These are phyloP conservation scores for Pollenia angustigena DNA, from an alignment of 2,888 invertebrate species.

Conservation along the genomic window DNA sequence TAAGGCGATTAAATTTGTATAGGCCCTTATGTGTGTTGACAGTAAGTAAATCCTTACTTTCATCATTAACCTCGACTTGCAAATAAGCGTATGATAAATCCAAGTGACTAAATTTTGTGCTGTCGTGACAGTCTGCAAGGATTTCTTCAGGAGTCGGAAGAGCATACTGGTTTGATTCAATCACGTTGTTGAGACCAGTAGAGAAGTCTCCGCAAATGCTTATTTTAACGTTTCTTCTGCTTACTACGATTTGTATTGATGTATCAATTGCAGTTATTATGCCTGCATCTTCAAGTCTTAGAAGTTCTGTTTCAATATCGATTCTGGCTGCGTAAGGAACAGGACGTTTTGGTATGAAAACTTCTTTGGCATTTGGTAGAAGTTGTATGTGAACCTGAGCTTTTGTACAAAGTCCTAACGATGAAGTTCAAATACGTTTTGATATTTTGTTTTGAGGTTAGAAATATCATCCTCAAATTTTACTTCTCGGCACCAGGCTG, in stretches of 20 bases:
- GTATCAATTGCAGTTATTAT: conserved; percentile 62
- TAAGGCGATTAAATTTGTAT: conserved; percentile 64
- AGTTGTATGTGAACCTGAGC: conserved; percentile 33
- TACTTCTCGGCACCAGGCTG: conserved; percentile 33
- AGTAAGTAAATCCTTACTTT: conserved; percentile 56
- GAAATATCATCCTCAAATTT: conserved; percentile 24
- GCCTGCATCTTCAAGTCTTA: too few relatives aligned
- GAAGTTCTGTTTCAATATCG: conserved; percentile 56
- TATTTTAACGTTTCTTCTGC: conserved; percentile 64
- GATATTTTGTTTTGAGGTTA: not conserved
- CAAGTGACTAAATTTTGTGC: conserved; percentile 41
- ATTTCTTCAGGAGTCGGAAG: conserved; percentile 32
- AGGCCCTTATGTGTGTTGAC: conserved; percentile 70
- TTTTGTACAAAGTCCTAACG: conserved; percentile 22
- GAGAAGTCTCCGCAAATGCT: conserved; percentile 75
- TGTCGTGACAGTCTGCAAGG: conserved; percentile 13
- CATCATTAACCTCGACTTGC: conserved; percentile 66
- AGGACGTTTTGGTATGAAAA: conserved; percentile 68
- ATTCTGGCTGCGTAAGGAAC: conserved; percentile 70
- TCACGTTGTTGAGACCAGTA: conserved; percentile 69
- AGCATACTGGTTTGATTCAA: conserved; percentile 73
- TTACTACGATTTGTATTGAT: conserved; percentile 69
- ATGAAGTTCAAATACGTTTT: conserved; percentile 14
- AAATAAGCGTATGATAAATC: conserved; percentile 74
- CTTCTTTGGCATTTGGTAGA: conserved; percentile 19